Base-by-base conservation (phyloP, 2,797 vertebrate genomes). In the Squalus acanthias region DNA sequence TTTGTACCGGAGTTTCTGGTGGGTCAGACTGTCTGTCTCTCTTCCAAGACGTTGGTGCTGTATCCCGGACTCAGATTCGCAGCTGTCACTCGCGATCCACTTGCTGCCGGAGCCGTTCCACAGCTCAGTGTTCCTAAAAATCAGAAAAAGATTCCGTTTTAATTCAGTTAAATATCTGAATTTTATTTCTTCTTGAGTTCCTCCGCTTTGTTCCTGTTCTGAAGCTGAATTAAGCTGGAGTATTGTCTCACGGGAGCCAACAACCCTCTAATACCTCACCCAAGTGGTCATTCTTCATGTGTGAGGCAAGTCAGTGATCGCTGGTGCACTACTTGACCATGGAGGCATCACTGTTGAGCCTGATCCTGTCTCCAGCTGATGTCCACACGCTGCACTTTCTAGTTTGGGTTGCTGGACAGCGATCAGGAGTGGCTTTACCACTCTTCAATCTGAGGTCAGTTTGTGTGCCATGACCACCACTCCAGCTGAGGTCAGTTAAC, bases 71-170 rank as follows among this genome's bases (percentile, higher is more conserved):
- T 93, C 91, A 24, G 91, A 93, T 2, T 93, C 91, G 69, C 98
- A 97, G 0, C 98, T 98, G 96, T 98, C 98, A 0, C 98, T 98
- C 97, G 98, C 97, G 97, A 98, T 98, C 96, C 98, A 97, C 96
- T 98, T 98, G 96, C 97, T 97, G 63, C 98, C 97, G 0, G 97
- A 96, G 0, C 98, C 97, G 24, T 98, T 98, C 98, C 98, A 98
- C 96, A 98, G 97, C 96, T 98, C 98, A 0, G 98, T 97, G 96
- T 98, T 97, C 96, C 98, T 98, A 72, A 17, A 95, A n/a, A 96
- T 57, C 95, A 87, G 57, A 96, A 96, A 50, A 96, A 92, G 69
- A 96, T 93, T 46, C 22, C 22, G 39, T 69, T 67, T 65, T 63
- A 65, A 65, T 92, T 69, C n/a, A 69, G 4, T 22, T 12, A 8